Evolutionary conservation across 2,113 vertebrate species (phyloP).

Genomic region (Morone saxatilis): DNA sequence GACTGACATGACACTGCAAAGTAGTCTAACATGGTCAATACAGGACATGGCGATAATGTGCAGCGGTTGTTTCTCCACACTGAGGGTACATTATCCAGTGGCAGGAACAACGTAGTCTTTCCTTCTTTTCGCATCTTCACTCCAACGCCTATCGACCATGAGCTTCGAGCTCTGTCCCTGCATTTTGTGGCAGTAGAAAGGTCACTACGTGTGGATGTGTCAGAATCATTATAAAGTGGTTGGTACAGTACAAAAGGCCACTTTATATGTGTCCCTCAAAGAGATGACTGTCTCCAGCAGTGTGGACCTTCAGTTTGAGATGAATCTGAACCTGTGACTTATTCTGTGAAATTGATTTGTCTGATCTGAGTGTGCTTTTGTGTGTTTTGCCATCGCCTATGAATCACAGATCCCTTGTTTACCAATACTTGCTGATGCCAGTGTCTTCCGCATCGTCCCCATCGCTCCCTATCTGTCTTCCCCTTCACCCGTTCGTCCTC

Average conservation of each 20-base stretch:
- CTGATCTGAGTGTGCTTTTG: constrained; percentile 38
- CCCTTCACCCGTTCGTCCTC: constrained; percentile 43
- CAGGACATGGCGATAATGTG: constrained; percentile 61
- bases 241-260: constrained; percentile 49
- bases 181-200: constrained; percentile 23
- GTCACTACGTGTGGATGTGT: constrained; percentile 35
- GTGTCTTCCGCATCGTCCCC: constrained; percentile 26
- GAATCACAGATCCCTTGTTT: constrained; percentile 68
- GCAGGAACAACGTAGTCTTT: constrained; percentile 10
- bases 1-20: constrained; percentile 70
- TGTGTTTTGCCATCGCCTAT: constrained; percentile 44
- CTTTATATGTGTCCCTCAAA: constrained; percentile 30
- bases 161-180: not conserved
- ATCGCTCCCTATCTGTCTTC: constrained; percentile 10
- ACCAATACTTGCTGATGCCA: constrained; percentile 24
- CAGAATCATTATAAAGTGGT: constrained; percentile 47
- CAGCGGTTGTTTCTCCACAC: constrained; percentile 41
- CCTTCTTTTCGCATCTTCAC: not conserved
- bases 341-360: constrained; percentile 46
- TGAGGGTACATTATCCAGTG: constrained; percentile 21
- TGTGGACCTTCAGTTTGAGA: constrained; percentile 25
- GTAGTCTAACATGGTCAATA: constrained; percentile 64
- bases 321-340: constrained; percentile 14
- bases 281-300: constrained; percentile 28
- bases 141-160: constrained; percentile 3